These are phyloP conservation scores for Drosophila gaucha DNA, from an alignment of 2,888 invertebrate genomes.

Conservation along the genomic window DNA sequence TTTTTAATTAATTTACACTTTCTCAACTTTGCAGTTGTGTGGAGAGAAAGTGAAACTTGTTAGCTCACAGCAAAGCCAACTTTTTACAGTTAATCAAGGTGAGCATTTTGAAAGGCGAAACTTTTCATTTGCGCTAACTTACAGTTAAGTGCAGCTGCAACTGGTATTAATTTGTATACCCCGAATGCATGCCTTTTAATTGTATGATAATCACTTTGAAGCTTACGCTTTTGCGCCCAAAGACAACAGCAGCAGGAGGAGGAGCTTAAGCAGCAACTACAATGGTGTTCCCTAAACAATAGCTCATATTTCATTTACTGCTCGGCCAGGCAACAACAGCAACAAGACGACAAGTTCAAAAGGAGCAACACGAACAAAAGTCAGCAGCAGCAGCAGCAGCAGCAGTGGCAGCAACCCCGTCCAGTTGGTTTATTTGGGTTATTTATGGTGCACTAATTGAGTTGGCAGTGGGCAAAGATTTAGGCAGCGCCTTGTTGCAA, in stretches of 20 bases:
- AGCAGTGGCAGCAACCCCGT: no score
- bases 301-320: background rate
- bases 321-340: background rate
- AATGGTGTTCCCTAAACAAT: slow-evolving; percentile 10
- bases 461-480: slow-evolving; percentile 14
- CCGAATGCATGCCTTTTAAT: slow-evolving; percentile 7
- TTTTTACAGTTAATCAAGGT: background rate
- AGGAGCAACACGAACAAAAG: background rate
- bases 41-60: background rate
- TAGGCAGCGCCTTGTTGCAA: background rate
- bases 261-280: background rate
- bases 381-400: background rate
- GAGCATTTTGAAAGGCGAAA: background rate
- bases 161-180: background rate
- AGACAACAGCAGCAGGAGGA: background rate
- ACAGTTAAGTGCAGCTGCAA: background rate
- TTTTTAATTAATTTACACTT: background rate
- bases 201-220: slow-evolving; percentile 8
- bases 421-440: slow-evolving; percentile 5
- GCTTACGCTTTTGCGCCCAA: background rate
- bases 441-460: slow-evolving; percentile 52
- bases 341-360: no score
- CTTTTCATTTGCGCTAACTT: background rate
- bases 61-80: background rate
- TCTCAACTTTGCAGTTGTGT: background rate